phyloP scores from a whole-genome alignment of 2,113 vertebrate genomes.

The Dendropsophus ebraccatus region DNA sequence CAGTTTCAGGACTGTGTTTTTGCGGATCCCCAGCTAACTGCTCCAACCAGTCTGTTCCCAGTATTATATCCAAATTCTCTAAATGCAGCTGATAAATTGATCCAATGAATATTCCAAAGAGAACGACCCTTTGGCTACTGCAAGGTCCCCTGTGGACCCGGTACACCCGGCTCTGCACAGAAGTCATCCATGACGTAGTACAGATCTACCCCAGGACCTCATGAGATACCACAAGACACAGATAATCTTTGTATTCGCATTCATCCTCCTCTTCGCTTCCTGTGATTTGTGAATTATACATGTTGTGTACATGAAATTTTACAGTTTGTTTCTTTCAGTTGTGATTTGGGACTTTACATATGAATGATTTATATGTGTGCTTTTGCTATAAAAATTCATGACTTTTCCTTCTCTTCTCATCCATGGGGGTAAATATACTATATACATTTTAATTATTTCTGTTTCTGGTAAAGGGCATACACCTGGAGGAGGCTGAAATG shows the following conservation, averaged over 20 bases:
- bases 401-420: not conserved
- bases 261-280: not conserved
- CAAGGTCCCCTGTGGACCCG: not conserved
- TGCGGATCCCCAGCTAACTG: too few species aligned
- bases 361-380: not conserved
- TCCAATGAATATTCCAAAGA: too few species aligned
- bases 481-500: too few species aligned
- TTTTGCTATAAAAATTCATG: not conserved
- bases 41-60: too few species aligned
- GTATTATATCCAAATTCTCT: too few species aligned
- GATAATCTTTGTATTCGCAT: not conserved
- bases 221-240: not conserved
- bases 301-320: not conserved
- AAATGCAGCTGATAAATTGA: too few species aligned
- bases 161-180: not conserved
- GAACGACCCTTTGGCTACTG: too few species aligned
- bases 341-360: not conserved
- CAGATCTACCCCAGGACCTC: not conserved
- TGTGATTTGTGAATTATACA: constrained; percentile 17
- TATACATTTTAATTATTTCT: not conserved
- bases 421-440: not conserved
- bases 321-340: not conserved
- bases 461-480: too few species aligned
- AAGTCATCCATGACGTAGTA: not conserved
- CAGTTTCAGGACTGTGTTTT: too few species aligned